Conservation (phyloP, 1,140 invertebrate species). For the Rhyzopertha dominica region DNA sequence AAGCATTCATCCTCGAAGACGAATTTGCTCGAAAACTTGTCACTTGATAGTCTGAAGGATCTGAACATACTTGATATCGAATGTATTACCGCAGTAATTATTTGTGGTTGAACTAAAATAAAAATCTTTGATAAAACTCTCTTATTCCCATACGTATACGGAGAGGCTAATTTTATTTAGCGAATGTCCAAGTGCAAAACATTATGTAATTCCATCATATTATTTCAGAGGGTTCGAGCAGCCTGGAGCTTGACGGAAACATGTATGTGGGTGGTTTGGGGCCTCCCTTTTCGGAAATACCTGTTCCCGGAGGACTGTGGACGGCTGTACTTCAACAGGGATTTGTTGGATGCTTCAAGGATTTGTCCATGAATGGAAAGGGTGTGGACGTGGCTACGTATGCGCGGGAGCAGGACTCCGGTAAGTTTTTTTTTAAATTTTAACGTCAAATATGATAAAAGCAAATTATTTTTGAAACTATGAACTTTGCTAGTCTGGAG, state of each 20-base stretch:
- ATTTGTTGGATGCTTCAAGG: slow-evolving; percentile 92
- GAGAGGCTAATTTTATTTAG: too few relatives aligned
- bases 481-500: too few relatives aligned
- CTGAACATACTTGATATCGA: too few relatives aligned
- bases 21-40: too few relatives aligned
- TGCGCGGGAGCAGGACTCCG: slow-evolving; percentile 84
- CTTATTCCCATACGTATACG: too few relatives aligned
- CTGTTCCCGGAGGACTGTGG: slow-evolving; percentile 84
- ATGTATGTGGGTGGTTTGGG: slow-evolving; percentile 87
- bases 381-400: slow-evolving; percentile 85
- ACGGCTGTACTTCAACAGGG: slow-evolving; percentile 82
- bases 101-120: too few relatives aligned
- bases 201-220: background rate
- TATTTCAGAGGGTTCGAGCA: slow-evolving; percentile 69
- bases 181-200: slow-evolving; percentile 11
- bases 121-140: too few relatives aligned
- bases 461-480: too few relatives aligned
- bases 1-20: too few relatives aligned
- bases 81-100: too few relatives aligned
- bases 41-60: too few relatives aligned
- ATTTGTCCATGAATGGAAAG: slow-evolving; percentile 88
- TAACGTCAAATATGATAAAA: too few relatives aligned
- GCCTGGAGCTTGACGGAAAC: slow-evolving; percentile 82
- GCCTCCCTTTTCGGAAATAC: slow-evolving; percentile 63
- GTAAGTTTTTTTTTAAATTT: slow-evolving; percentile 48